phyloP scores from a whole-genome alignment of 2,797 vertebrate species.

The Cryptoblepharus egeriae region DNA sequence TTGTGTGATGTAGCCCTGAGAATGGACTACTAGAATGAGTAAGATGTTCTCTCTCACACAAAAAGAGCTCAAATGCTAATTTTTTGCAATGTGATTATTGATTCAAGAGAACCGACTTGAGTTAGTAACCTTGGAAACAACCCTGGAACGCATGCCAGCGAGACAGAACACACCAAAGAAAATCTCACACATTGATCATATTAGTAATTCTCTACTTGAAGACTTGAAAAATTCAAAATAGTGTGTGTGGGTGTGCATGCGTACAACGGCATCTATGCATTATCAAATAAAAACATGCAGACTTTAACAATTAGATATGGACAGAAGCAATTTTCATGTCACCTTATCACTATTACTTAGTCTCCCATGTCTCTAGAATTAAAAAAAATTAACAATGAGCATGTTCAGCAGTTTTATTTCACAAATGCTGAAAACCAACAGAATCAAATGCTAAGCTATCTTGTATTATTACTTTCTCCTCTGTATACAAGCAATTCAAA shows the following conservation, averaged over 20 bases:
- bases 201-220: slow-evolving; percentile 9
- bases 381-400: neutral
- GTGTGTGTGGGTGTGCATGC: neutral
- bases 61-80: neutral
- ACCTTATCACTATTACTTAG: slow-evolving; percentile 37
- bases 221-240: neutral
- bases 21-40: neutral
- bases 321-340: slow-evolving; percentile 1
- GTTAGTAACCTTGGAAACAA: slow-evolving; percentile 29
- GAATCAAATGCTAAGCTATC: neutral
- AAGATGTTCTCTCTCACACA: neutral
- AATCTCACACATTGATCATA: neutral
- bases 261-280: neutral
- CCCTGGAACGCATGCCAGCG: neutral
- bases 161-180: neutral
- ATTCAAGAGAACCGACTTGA: slow-evolving; percentile 21
- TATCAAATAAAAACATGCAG: slow-evolving; percentile 17
- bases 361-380: slow-evolving; percentile 28
- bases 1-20: neutral
- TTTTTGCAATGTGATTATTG: neutral
- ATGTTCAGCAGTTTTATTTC: neutral
- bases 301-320: neutral
- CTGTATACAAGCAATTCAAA: neutral
- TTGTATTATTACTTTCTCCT: neutral
- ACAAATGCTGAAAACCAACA: neutral